Conservation (phyloP, 1,140 invertebrate species). For the Adelges cooleyi region DNA sequence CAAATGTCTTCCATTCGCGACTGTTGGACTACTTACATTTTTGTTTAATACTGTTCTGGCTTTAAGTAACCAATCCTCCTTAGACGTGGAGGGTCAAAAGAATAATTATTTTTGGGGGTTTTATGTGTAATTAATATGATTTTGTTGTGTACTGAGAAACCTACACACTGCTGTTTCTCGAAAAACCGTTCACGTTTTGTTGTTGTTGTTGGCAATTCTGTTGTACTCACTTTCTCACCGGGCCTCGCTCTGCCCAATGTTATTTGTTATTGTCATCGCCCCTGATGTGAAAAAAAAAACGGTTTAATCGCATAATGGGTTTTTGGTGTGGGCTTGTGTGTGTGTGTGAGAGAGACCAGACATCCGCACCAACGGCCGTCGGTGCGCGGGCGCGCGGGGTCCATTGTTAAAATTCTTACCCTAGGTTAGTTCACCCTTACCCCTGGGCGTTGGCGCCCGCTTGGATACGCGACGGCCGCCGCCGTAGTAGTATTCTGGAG, state of each 20-base stretch:
- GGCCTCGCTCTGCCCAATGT: not conserved
- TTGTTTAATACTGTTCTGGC: too few species aligned
- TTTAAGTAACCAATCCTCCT: too few species aligned
- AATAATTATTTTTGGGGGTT: too few species aligned
- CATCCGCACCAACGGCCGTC: not conserved
- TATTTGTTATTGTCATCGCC: slow-evolving; percentile 2
- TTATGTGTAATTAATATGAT: too few species aligned
- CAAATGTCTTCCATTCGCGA: too few species aligned
- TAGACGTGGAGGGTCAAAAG: too few species aligned
- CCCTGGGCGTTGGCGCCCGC: slow-evolving; percentile 25
- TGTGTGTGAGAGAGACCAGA: not conserved
- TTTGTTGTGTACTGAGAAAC: too few species aligned
- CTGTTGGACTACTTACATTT: too few species aligned
- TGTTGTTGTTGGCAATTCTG: too few species aligned
- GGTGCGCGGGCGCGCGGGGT: not conserved
- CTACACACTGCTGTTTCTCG: too few species aligned
- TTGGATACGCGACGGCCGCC: not conserved
- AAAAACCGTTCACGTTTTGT: too few species aligned
- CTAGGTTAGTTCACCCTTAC: slow-evolving; percentile 25
- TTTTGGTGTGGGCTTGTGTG: not conserved
- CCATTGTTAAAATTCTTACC: slow-evolving; percentile 28
- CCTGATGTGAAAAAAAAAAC: not conserved
- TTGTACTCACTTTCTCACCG: too few species aligned
- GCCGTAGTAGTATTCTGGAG: not conserved
- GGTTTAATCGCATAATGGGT: slow-evolving; percentile 10